Conservation (phyloP, 2,888 invertebrate genomes). For the Lobophora halterata region DNA sequence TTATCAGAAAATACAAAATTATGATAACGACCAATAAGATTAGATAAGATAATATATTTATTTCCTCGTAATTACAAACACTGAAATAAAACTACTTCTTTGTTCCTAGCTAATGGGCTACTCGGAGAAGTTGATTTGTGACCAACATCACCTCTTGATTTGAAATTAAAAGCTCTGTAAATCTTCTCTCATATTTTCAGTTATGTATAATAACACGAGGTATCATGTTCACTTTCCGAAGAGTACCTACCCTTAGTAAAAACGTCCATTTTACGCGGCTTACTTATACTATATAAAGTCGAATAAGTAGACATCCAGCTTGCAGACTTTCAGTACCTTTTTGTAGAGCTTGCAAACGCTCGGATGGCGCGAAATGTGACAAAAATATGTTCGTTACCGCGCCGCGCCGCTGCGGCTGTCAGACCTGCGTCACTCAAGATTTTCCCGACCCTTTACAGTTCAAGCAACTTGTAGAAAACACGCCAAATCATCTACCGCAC, state of each 20-base stretch:
- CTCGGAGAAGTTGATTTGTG: slow-evolving; percentile 16
- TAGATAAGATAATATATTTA: no score
- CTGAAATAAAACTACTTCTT: slow-evolving; percentile 15
- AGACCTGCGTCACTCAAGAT: slow-evolving; percentile 61
- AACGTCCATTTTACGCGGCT: background rate
- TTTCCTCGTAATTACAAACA: no score
- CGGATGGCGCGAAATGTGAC: no score
- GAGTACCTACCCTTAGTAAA: background rate
- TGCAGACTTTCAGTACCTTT: slow-evolving; percentile 17
- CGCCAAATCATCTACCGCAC: slow-evolving; percentile 45
- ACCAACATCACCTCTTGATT: slow-evolving; percentile 9
- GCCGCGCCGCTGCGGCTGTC: no score
- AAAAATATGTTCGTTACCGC: slow-evolving; percentile 60
- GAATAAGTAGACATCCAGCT: slow-evolving; percentile 12
- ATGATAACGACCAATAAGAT: slow-evolving; percentile 19
- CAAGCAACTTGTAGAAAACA: slow-evolving; percentile 51
- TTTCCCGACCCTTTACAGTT: slow-evolving; percentile 49
- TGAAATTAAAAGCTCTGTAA: slow-evolving; percentile 5
- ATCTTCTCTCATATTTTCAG: background rate
- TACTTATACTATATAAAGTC: slow-evolving; percentile 9
- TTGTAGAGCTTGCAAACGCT: slow-evolving; percentile 45
- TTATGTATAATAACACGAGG: no score
- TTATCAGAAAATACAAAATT: slow-evolving; percentile 19
- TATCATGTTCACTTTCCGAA: no score
- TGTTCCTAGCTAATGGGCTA: slow-evolving; percentile 17